Evolutionary conservation across 2,888 invertebrate genomes (phyloP).

Genomic region (Ceramica pisi): DNA sequence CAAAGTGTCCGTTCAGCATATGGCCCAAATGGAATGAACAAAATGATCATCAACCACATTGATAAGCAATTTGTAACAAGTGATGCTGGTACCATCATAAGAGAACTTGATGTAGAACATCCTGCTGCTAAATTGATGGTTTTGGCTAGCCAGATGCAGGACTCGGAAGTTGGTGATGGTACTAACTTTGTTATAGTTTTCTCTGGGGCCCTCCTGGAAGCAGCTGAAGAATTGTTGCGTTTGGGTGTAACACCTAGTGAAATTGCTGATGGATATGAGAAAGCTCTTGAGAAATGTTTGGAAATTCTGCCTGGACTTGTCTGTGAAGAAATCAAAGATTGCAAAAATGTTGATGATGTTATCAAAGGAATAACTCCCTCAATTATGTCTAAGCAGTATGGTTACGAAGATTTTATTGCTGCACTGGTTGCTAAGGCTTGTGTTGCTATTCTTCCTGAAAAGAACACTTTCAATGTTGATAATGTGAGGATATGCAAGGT

Average conservation of each 20-base stretch:
- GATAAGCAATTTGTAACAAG: constrained; percentile 99
- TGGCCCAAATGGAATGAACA: constrained; percentile 99
- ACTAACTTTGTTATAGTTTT: constrained; percentile 99
- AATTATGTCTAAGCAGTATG: constrained; percentile 99
- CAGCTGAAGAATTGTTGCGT: constrained; percentile 97
- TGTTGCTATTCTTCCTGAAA: constrained; percentile 96
- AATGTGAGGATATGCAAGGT: constrained; percentile 98
- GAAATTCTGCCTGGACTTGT: constrained; percentile 96
- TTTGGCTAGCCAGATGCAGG: constrained; percentile 99
- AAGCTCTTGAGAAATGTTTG: constrained; percentile 96
- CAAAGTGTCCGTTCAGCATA: constrained; percentile 98
- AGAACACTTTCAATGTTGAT: constrained; percentile 98
- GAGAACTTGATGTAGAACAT: constrained; percentile 98
- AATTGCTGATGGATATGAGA: constrained; percentile 98
- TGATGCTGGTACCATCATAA: constrained; percentile 99
- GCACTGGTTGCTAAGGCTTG: constrained; percentile 97
- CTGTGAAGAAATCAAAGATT: constrained; percentile 94
- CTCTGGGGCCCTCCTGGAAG: constrained; percentile 97
- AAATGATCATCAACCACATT: constrained; percentile 99
- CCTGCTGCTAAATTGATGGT: constrained; percentile 99
- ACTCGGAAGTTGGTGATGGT: constrained; percentile 99
- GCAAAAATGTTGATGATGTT: constrained; percentile 92
- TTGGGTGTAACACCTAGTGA: constrained; percentile 99
- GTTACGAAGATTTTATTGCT: constrained; percentile 98
- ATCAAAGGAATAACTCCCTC: constrained; percentile 94